Percentiles rank a stretch among this genome's conserved stretches.
phyloP scores from a whole-genome alignment of 2,113 vertebrate species.

The Macquaria australasica region DNA sequence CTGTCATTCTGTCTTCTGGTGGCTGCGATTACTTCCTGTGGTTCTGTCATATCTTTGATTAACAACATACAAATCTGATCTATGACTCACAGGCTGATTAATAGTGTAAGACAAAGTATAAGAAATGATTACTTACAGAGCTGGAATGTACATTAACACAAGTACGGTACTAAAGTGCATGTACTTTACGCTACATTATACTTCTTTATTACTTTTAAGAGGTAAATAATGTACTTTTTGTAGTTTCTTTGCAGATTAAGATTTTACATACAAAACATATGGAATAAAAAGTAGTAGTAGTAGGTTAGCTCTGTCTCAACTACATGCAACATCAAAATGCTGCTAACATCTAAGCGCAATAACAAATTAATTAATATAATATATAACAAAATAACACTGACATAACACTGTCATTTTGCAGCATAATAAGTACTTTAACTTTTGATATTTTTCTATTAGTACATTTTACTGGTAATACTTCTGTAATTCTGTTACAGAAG shows the following conservation, averaged over 20 bases:
- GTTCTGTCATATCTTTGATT: conserved; percentile 55
- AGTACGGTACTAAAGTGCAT: background rate
- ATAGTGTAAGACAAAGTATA: background rate
- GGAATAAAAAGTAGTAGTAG: background rate
- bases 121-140: background rate
- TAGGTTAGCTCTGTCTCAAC: background rate
- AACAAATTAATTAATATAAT: background rate
- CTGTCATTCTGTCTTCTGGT: conserved; percentile 60
- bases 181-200: background rate
- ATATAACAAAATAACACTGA: background rate
- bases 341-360: background rate
- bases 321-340: background rate
- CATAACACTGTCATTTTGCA: background rate
- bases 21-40: conserved; percentile 44
- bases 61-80: conserved; percentile 33
- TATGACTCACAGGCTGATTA: conserved; percentile 11
- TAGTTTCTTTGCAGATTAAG: background rate
- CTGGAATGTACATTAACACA: background rate
- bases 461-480: background rate
- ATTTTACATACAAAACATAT: background rate
- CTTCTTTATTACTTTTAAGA: background rate
- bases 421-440: background rate
- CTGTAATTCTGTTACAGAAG: background rate
- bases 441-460: background rate
- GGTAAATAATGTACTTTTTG: background rate